A percentile compares a stretch with the other conserved stretches of the same genome.
phyloP scores from a whole-genome alignment of 2,797 vertebrate genomes.

The Australoheros facetus region DNA sequence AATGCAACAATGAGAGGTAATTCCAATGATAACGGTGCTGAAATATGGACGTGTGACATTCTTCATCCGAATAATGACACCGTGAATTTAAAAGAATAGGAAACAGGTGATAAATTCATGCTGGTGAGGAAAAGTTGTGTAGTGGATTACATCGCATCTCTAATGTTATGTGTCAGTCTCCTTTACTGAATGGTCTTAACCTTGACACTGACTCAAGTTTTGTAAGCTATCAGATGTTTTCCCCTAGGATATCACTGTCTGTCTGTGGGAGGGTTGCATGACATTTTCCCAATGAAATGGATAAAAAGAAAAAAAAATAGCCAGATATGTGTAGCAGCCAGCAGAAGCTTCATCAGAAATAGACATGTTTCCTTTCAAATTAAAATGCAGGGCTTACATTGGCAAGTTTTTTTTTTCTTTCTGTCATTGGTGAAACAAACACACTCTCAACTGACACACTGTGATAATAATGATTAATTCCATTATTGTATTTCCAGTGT shows the following conservation, averaged over 20 bases:
- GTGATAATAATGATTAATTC: neutral
- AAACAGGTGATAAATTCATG: slow-evolving; percentile 34
- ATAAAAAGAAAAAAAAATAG: slow-evolving; percentile 13
- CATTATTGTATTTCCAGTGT: neutral
- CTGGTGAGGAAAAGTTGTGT: slow-evolving; percentile 34
- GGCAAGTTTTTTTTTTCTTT: neutral
- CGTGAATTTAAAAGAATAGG: slow-evolving; percentile 23
- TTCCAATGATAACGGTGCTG: slow-evolving; percentile 11
- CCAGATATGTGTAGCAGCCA: slow-evolving; percentile 7
- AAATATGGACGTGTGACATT: slow-evolving; percentile 22
- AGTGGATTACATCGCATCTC: slow-evolving; percentile 41
- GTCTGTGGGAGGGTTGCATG: slow-evolving; percentile 19
- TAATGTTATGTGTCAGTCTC: slow-evolving; percentile 23
- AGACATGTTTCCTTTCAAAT: neutral
- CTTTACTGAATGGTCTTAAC: slow-evolving; percentile 19
- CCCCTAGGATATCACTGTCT: slow-evolving; percentile 26
- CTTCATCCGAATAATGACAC: slow-evolving; percentile 19
- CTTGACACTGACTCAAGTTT: slow-evolving; percentile 49
- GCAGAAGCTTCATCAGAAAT: neutral
- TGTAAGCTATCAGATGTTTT: slow-evolving; percentile 34
- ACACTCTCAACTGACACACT: slow-evolving; percentile 21
- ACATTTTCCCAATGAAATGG: slow-evolving; percentile 28
- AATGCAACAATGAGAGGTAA: slow-evolving; percentile 29
- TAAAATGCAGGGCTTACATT: neutral
- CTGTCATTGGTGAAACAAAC: slow-evolving; percentile 24